These are phyloP conservation scores for Lacanobia wlatinum DNA, from an alignment of 2,888 invertebrate genomes.

Conservation along the genomic window DNA sequence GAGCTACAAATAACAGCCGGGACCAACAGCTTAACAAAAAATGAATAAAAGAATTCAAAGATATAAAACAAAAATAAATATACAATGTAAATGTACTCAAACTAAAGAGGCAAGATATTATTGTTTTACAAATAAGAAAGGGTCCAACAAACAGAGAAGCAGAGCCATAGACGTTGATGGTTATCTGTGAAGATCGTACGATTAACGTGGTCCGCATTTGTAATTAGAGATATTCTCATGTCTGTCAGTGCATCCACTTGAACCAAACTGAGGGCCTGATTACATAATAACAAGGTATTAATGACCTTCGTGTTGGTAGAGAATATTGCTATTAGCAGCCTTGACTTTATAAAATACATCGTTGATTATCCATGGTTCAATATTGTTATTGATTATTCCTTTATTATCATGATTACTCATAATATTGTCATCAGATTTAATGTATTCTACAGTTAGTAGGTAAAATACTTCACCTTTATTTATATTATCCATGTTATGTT, in stretches of 20 bases:
- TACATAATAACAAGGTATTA: slow-evolving; percentile 30
- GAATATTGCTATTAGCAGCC: slow-evolving; percentile 18
- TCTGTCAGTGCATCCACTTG: slow-evolving; percentile 65
- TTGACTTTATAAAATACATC: slow-evolving; percentile 21
- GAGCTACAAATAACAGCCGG: no score
- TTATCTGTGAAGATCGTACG: slow-evolving; percentile 66
- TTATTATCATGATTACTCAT: slow-evolving; percentile 7
- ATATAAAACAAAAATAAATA: no score
- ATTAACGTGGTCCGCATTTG: slow-evolving; percentile 69
- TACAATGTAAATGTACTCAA: not conserved
- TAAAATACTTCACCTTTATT: slow-evolving; percentile 9
- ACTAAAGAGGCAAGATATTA: slow-evolving; percentile 7
- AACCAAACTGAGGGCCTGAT: slow-evolving; percentile 35
- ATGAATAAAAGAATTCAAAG: no score
- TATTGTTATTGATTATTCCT: slow-evolving; percentile 13
- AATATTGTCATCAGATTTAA: slow-evolving; percentile 3
- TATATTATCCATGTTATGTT: not conserved
- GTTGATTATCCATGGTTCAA: slow-evolving; percentile 7
- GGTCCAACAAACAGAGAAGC: slow-evolving; percentile 25
- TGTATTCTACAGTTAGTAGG: not conserved
- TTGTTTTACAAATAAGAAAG: slow-evolving; percentile 32
- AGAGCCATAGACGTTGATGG: slow-evolving; percentile 47
- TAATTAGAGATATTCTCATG: slow-evolving; percentile 80
- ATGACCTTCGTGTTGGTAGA: slow-evolving; percentile 23
- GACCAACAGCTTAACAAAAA: no score